These are phyloP conservation scores for Stenurella melanura DNA, from an alignment of 2,888 invertebrate genomes.

Conservation along the genomic window DNA sequence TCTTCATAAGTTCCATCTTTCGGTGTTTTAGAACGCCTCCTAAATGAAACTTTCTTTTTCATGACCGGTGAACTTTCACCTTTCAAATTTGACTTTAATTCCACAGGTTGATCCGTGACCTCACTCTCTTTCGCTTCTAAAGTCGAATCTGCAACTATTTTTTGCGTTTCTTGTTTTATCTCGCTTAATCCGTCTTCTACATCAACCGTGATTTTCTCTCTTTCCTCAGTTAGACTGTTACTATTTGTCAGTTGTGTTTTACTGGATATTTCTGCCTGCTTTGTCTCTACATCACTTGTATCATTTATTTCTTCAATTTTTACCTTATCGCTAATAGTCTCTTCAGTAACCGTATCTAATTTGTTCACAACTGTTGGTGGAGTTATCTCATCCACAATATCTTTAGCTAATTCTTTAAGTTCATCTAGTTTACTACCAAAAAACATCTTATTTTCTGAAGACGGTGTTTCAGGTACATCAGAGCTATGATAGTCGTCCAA, in stretches of 20 bases:
- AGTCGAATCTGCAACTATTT: conserved; percentile 39
- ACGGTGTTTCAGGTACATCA: conserved; percentile 68
- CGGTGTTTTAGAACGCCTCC: conserved; percentile 63
- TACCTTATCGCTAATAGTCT: conserved; percentile 52
- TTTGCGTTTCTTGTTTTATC: conserved; percentile 50
- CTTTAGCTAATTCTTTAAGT: conserved; percentile 68
- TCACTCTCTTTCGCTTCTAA: conserved; percentile 37
- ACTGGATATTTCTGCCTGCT: too few species aligned
- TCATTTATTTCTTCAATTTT: conserved; percentile 38
- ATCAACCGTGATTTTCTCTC: conserved; percentile 64
- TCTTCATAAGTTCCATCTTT: conserved; percentile 64
- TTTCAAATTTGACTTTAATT: conserved; percentile 58
- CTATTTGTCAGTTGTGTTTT: neutral
- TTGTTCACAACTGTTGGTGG: conserved; percentile 58
- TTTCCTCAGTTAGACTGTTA: neutral
- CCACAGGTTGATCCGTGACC: conserved; percentile 32
- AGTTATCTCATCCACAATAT: conserved; percentile 66
- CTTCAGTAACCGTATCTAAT: conserved; percentile 61
- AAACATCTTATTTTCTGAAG: conserved; percentile 61
- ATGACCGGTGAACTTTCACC: conserved; percentile 60
- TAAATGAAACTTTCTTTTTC: conserved; percentile 72
- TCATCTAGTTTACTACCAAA: conserved; percentile 64
- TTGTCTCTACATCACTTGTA: conserved; percentile 24
- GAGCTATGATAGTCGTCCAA: conserved; percentile 65
- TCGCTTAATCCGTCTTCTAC: conserved; percentile 71